Evolutionary conservation across 2,797 vertebrate species (phyloP), one percentile per base, ranked within the genome.

Genomic region (Setipinna tenuifilis): DNA sequence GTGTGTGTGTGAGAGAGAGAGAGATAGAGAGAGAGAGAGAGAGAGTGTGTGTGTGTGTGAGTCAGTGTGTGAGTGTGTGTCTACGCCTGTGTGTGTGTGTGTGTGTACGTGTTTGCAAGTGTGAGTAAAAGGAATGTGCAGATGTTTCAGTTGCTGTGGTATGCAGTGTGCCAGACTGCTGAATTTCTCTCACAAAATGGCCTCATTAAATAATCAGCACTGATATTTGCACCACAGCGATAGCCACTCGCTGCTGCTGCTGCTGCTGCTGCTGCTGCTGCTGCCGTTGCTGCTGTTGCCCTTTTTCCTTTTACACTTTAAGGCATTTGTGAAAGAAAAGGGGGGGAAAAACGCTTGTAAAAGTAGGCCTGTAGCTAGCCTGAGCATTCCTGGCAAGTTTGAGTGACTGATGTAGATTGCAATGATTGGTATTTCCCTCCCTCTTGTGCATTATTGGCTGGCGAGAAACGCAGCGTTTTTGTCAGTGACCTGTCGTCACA

Each of bases 301-400:
- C n/a, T 21, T 65, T 0, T 28, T 14, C 7, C 23, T 25, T 25
- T 71, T 25, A 71, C 12, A n/a, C 14, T 65, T 25, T 6, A 2
- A 65, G 25, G 65, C 65, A 68, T 68, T 68, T 68, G 65, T 31
- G 65, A 65, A 25, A 9, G 62, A 5, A 68, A 31, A 71, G 35
- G 35, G 35, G 35, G 35, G 35, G 35, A 41, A 41, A 14, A 71
- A 28, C 2, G 62, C 62, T 65, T 28, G 62, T 28, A 3, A 65
- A 88, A 91, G 81, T 85, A 80, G 86, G 85, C 89, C 48, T 0
- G n/a, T 48, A 89, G 89, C 83, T 88, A 86, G 87, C 85, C 91
- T 90, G 91, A 91, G 92, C 92, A 93, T 93, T 95, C 91, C 90
- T 90, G 90, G 94, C 92, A 93, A 89, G 90, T 91, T 90, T 92